Evolutionary conservation across 2,113 vertebrate genomes (phyloP).

Genomic region (Ellobius talpinus): DNA sequence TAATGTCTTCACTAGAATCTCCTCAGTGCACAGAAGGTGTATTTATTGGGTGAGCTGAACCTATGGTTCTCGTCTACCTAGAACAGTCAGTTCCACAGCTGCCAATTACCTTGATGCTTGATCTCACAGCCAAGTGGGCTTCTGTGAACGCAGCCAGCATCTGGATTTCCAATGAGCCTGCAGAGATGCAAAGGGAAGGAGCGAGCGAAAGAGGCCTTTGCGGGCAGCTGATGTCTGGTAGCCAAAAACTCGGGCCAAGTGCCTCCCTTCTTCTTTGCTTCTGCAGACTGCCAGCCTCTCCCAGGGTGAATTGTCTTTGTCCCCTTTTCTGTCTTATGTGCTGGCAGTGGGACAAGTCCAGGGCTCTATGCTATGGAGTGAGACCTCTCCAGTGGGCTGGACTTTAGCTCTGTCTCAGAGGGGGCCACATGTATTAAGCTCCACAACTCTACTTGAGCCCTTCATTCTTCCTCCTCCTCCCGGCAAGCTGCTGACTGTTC

Average conservation of each 20-base stretch:
- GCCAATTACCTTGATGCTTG: conserved; percentile 69
- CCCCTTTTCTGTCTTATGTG: neutral
- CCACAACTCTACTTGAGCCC: neutral
- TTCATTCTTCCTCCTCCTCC: neutral
- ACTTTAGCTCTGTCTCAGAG: neutral
- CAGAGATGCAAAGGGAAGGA: conserved; percentile 39
- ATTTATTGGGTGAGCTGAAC: conserved; percentile 36
- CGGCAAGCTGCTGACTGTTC: neutral
- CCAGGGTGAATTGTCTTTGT: neutral
- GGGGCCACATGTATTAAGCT: neutral
- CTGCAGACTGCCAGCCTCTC: neutral
- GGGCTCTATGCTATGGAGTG: neutral
- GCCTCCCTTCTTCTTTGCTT: neutral
- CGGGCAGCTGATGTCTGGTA: neutral
- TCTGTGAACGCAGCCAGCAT: conserved; percentile 48
- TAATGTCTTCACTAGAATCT: conserved; percentile 27
- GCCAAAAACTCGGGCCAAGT: neutral
- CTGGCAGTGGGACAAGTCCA: neutral
- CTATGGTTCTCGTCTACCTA: conserved; percentile 30
- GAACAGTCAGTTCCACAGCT: conserved; percentile 59
- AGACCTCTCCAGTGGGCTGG: neutral
- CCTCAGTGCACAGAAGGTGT: neutral
- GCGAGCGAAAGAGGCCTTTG: neutral
- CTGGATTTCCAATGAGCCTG: conserved; percentile 54
- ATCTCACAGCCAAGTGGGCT: conserved; percentile 57